Base-by-base conservation (phyloP, 2,113 vertebrate genomes). In the Trichechus manatus region DNA sequence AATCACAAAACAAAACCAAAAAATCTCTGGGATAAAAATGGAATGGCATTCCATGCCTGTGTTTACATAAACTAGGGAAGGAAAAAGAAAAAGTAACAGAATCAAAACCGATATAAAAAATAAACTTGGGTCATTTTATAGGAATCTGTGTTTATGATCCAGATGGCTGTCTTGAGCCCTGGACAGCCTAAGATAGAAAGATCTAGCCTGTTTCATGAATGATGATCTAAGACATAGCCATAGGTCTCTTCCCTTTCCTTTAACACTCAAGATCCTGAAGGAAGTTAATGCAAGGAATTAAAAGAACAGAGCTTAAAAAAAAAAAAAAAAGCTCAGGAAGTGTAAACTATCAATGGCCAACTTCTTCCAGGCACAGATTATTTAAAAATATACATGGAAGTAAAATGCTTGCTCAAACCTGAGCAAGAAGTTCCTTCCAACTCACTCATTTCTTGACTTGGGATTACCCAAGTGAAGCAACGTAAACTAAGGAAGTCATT, bases 1-100 rank as follows among this genome's bases (percentile, higher is more conserved):
- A 96, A 87, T 42, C 84, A 93, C 64, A 61, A 31, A 61, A 88
- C 39, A 90, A 74, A 91, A 74, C 70, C 9, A 44, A 36, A 25
- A 90, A 8, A 47, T 47, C n/a, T 92, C 6, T 19, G 14, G 1
- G 36, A 23, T 31, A 0, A 0, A 63, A 87, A 39, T 20, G 8
- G 19, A 95, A 61, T 31, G 92, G 50, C 20, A 82, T 91, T 84
- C 44, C 91, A 83, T n/a, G 66, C 5, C 66, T 33, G 17, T 78
- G 4, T 47, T 47, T 44, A 70, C 6, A 82, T 10, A 75, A 84
- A 96, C n/a, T 50, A 19, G 47, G 29, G 29, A 86, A 86, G 63
- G 63, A 70, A 68, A 79, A 53, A 13, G 23, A 91, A 74, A 87
- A 72, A 72, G 68, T 20, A n/a, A 44, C 27, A 68, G 42, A 25